Percentiles rank a stretch among this genome's conserved stretches.
Conservation (phyloP, 2,113 vertebrate species). For the Xiphophorus couchianus region DNA sequence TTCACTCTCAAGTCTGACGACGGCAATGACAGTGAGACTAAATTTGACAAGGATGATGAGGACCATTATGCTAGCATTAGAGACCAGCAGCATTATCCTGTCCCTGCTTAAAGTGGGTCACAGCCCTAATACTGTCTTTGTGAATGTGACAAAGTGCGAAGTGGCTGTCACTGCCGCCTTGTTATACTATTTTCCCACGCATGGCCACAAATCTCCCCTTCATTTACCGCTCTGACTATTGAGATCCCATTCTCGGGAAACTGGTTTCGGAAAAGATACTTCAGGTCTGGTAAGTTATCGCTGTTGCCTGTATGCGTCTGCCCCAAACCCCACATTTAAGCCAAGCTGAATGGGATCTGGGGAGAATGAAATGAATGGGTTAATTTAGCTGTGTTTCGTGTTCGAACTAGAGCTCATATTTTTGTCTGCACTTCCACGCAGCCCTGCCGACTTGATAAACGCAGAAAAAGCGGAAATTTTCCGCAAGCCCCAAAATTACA, state of each 20-base stretch:
- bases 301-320: conserved; percentile 54
- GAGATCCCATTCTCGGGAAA: conserved; percentile 71
- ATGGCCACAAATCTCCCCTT: conserved; percentile 67
- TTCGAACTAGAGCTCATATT: conserved; percentile 68
- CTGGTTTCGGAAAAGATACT: conserved; percentile 69
- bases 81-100: conserved; percentile 45
- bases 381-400: conserved; percentile 67
- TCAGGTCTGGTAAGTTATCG: conserved; percentile 55
- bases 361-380: conserved; percentile 48
- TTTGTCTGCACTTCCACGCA: conserved; percentile 46
- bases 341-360: conserved; percentile 58
- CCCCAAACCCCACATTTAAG: conserved; percentile 47
- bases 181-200: conserved; percentile 62
- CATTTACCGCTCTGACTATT: conserved; percentile 65
- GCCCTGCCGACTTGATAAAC: conserved; percentile 29
- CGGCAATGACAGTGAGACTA: conserved; percentile 29
- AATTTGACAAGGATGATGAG: conserved; percentile 49
- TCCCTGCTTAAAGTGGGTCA: conserved; percentile 57
- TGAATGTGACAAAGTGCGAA: conserved; percentile 72
- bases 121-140: conserved; percentile 65
- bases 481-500: conserved; percentile 50
- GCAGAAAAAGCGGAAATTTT: conserved; percentile 41
- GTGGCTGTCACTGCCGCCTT: conserved; percentile 51
- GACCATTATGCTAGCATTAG: conserved; percentile 58
- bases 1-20: conserved; percentile 24